phyloP scores from a whole-genome alignment of 2,888 invertebrate species.

The Euzophera pinguis region DNA sequence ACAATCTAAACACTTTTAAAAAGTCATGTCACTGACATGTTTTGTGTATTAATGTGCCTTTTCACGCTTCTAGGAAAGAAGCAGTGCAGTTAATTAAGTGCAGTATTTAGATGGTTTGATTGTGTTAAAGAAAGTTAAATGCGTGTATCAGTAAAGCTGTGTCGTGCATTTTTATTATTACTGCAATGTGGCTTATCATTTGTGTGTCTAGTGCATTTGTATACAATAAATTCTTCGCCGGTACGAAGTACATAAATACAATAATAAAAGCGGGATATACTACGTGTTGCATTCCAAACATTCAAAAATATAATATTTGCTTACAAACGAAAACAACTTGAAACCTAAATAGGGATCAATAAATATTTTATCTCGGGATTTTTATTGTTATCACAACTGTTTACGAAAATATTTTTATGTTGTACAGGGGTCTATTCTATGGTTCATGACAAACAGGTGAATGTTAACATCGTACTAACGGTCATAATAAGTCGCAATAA shows the following conservation, averaged over 20 bases:
- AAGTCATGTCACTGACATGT: neutral
- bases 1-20: neutral
- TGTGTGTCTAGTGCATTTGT: constrained; percentile 16
- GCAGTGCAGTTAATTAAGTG: constrained; percentile 73
- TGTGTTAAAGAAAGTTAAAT: constrained; percentile 52
- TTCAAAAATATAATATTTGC: constrained; percentile 6
- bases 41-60: constrained; percentile 16
- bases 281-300: constrained; percentile 17
- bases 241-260: constrained; percentile 15
- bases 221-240: constrained; percentile 3
- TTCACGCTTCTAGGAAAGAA: constrained; percentile 60
- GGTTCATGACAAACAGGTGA: constrained; percentile 14
- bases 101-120: constrained; percentile 45
- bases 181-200: constrained; percentile 21
- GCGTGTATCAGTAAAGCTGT: constrained; percentile 43
- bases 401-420: constrained; percentile 17
- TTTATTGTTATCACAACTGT: constrained; percentile 28
- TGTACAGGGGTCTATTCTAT: constrained; percentile 9
- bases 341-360: constrained; percentile 11
- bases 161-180: constrained; percentile 30
- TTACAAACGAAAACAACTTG: constrained; percentile 13
- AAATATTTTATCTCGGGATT: constrained; percentile 15
- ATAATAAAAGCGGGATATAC: constrained; percentile 17
- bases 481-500: too few species aligned
- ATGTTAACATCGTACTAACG: constrained; percentile 21